Percentiles rank a stretch among this genome's conserved stretches.
phyloP scores from a whole-genome alignment of 35 echinoderm and acorn worm species.

The Apostichopus japonicus region DNA sequence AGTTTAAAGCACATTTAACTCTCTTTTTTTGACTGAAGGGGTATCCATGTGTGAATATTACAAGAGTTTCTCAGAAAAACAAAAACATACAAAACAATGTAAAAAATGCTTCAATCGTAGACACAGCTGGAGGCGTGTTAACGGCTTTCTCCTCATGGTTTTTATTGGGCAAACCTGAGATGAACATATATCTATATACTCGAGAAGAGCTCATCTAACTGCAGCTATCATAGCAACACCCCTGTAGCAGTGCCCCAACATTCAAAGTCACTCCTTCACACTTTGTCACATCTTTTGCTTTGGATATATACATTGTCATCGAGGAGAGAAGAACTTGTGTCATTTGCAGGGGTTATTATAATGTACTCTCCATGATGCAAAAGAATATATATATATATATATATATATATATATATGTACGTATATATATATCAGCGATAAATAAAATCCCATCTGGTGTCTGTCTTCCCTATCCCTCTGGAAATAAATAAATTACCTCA shows the following conservation, averaged over 20 bases:
- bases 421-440: slow-evolving; percentile 6
- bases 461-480: neutral
- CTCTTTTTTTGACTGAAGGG: no score
- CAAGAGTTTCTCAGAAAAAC: no score
- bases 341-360: slow-evolving; percentile 20
- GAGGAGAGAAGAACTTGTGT: neutral
- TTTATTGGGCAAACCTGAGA: no score
- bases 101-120: no score
- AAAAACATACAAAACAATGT: no score
- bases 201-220: no score
- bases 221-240: neutral
- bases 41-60: no score
- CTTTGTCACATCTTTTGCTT: neutral
- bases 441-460: slow-evolving; percentile 50
- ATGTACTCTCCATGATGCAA: neutral
- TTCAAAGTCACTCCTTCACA: slow-evolving; percentile 6
- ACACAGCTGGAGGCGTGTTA: no score
- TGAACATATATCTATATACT: no score
- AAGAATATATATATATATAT: no score
- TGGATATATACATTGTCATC: neutral
- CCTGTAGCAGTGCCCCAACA: neutral
- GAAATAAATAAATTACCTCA: slow-evolving; percentile 47
- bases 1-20: no score
- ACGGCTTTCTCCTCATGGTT: no score
- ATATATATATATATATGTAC: neutral